Evolutionary conservation across 2,888 invertebrate genomes (phyloP).

Genomic region (Eupithecia centaureata): DNA sequence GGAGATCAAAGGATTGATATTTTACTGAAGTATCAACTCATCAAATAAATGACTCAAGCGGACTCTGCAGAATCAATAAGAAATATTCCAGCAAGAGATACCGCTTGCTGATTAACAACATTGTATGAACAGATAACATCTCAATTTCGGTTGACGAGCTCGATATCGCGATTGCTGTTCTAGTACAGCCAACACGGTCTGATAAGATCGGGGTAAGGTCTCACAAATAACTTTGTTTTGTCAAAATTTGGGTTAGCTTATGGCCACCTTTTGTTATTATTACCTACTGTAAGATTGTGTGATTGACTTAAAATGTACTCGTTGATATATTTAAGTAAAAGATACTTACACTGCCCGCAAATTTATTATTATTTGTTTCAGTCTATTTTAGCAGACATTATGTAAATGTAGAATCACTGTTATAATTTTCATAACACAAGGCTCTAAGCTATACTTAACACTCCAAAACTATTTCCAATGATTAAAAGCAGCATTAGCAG

Average conservation of each 20-base stretch:
- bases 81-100: not conserved
- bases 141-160: not conserved
- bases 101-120: not conserved
- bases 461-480: not conserved
- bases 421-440: not conserved
- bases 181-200: not conserved
- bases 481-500: conserved; percentile 1
- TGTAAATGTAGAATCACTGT: not conserved
- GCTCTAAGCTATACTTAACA: not conserved
- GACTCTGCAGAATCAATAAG: not conserved
- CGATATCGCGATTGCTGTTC: not conserved
- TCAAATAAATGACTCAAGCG: not conserved
- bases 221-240: not conserved
- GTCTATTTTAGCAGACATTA: not conserved
- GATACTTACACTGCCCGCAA: too few relatives aligned
- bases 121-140: not conserved
- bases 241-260: not conserved
- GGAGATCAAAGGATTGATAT: not conserved
- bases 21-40: not conserved
- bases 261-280: not conserved
- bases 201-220: not conserved
- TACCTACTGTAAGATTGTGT: too few relatives aligned
- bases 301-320: too few relatives aligned
- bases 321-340: too few relatives aligned
- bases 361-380: not conserved